Conservation (phyloP, 2,797 vertebrate genomes). For the Pantherophis vulpinus region DNA sequence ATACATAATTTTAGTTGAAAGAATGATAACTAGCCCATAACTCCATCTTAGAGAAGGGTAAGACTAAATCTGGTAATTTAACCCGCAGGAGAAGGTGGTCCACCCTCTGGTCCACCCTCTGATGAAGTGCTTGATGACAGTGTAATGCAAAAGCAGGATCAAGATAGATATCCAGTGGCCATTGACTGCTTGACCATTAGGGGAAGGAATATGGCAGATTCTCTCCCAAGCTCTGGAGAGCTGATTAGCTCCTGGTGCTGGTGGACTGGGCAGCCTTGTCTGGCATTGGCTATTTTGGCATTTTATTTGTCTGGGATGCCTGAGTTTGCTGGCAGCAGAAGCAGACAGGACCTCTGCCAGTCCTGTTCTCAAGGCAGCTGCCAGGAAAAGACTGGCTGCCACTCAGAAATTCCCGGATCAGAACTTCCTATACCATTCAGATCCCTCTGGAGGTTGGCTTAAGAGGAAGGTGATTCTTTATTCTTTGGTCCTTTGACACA, state of each 20-base stretch:
- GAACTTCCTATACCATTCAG: background rate
- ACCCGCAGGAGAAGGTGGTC: background rate
- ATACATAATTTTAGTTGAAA: background rate
- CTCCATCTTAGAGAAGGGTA: background rate
- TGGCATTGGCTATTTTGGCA: background rate
- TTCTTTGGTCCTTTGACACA: background rate
- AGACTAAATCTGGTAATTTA: background rate
- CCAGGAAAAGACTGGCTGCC: background rate
- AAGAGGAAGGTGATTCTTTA: background rate
- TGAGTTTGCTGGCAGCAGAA: background rate
- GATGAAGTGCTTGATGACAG: background rate
- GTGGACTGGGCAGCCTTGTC: background rate
- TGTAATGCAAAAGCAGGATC: background rate
- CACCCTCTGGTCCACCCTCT: background rate
- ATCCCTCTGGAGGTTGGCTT: background rate
- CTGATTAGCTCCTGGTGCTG: background rate
- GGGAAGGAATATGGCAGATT: background rate
- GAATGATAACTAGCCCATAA: background rate
- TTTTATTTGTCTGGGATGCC: background rate
- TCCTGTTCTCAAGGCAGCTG: background rate
- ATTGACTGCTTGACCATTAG: background rate
- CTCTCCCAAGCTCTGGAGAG: background rate
- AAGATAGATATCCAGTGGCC: background rate
- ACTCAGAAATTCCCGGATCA: background rate
- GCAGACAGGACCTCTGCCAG: background rate